Percentiles rank a stretch among this genome's conserved stretches.
phyloP scores from a whole-genome alignment of 2,797 vertebrate genomes.

The Chromobotia macracanthus region DNA sequence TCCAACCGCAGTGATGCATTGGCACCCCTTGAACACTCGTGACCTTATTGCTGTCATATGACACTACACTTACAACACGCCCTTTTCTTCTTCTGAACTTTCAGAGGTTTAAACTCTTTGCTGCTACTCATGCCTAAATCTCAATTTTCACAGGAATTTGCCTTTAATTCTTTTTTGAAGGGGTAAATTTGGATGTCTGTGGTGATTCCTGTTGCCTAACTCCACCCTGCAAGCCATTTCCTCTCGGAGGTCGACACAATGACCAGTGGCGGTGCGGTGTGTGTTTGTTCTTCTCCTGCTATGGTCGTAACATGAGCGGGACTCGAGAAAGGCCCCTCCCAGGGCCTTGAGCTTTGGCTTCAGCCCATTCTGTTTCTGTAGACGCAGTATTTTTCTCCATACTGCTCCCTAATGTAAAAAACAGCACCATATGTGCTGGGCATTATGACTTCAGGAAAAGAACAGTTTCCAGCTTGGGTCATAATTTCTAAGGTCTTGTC shows the following conservation, averaged over 20 bases:
- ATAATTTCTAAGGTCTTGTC: slow-evolving; percentile 60
- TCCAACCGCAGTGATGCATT: slow-evolving; percentile 54
- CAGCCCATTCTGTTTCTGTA: slow-evolving; percentile 40
- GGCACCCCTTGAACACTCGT: slow-evolving; percentile 51
- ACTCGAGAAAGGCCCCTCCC: slow-evolving; percentile 65
- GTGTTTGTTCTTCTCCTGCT: slow-evolving; percentile 74
- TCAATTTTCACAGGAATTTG: slow-evolving; percentile 30
- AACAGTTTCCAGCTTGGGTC: slow-evolving; percentile 55
- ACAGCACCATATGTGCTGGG: slow-evolving; percentile 63
- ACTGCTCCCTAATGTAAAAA: slow-evolving; percentile 73
- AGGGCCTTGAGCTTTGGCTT: slow-evolving; percentile 63
- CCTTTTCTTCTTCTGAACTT: slow-evolving; percentile 2
- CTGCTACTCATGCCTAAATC: no score
- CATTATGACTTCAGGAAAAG: slow-evolving; percentile 44
- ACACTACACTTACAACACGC: slow-evolving; percentile 23
- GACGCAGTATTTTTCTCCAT: slow-evolving; percentile 57
- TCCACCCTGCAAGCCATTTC: slow-evolving; percentile 76
- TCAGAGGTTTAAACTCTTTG: no score
- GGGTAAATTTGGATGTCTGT: slow-evolving; percentile 52
- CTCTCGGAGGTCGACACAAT: slow-evolving; percentile 75
- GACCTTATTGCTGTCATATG: slow-evolving; percentile 31
- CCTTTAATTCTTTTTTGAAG: slow-evolving; percentile 38
- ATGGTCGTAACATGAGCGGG: slow-evolving; percentile 73
- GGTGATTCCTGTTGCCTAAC: slow-evolving; percentile 62
- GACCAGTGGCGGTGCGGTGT: slow-evolving; percentile 69